Conservation (phyloP, 2,797 vertebrate species). For the Notamacropus eugenii region DNA sequence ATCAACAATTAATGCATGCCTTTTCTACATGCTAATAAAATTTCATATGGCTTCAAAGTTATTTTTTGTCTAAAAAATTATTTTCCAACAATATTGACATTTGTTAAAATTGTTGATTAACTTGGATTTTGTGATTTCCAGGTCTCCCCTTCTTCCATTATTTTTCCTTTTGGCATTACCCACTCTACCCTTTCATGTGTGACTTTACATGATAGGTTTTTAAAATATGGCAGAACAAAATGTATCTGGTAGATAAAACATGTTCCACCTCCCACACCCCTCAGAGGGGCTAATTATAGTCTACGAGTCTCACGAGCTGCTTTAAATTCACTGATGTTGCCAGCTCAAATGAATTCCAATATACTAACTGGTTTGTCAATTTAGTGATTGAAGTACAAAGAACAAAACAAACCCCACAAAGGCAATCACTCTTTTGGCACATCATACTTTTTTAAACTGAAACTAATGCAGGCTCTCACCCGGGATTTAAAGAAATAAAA, state of each 20-base stretch:
- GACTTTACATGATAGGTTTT: neutral
- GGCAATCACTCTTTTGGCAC: neutral
- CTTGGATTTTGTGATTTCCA: neutral
- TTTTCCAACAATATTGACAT: neutral
- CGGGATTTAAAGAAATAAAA: neutral
- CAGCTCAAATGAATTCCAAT: neutral
- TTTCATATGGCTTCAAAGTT: neutral
- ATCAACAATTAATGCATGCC: neutral
- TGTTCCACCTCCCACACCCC: neutral
- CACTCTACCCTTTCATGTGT: neutral
- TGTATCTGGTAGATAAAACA: slow-evolving; percentile 3
- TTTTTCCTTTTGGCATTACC: neutral
- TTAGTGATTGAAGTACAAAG: slow-evolving; percentile 5
- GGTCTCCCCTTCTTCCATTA: neutral
- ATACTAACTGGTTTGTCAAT: neutral
- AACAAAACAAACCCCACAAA: neutral
- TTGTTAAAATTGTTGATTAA: neutral
- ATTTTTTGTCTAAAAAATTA: no score
- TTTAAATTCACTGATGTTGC: slow-evolving; percentile 9
- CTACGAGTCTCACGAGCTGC: slow-evolving; percentile 43
- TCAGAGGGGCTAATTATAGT: slow-evolving; percentile 43
- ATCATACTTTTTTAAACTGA: neutral
- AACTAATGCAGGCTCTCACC: neutral
- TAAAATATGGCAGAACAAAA: slow-evolving; percentile 20
- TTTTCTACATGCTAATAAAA: neutral